phyloP scores from a whole-genome alignment of 2,797 vertebrate genomes.

The Eupleurogrammus muticus region DNA sequence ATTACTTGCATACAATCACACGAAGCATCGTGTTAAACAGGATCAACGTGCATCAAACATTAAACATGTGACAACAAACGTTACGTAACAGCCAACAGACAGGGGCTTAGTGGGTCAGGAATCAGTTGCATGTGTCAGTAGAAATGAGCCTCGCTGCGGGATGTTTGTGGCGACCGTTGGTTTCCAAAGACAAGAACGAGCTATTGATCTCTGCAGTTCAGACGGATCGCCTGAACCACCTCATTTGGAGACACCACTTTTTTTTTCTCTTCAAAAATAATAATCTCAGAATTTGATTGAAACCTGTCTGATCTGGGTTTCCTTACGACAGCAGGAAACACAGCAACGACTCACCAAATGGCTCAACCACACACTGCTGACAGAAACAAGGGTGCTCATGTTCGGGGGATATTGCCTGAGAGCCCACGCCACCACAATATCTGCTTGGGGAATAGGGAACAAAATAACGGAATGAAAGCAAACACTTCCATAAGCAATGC shows the following conservation, averaged over 20 bases:
- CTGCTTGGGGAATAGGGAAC: constrained; percentile 30
- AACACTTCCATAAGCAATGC: constrained; percentile 84
- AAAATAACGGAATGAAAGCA: constrained; percentile 65
- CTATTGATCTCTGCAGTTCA: background rate
- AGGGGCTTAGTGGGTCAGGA: too few species aligned
- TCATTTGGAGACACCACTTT: background rate
- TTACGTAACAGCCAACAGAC: too few species aligned
- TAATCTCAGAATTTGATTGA: background rate
- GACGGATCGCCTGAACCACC: background rate
- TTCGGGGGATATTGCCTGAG: constrained; percentile 38
- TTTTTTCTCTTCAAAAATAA: background rate
- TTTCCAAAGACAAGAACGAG: background rate
- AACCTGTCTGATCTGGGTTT: background rate
- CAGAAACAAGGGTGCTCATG: constrained; percentile 30
- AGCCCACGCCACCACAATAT: constrained; percentile 32
- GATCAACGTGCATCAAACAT: too few species aligned
- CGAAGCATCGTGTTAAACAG: too few species aligned
- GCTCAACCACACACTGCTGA: constrained; percentile 1
- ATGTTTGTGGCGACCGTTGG: background rate
- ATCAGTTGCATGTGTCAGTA: background rate
- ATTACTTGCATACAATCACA: too few species aligned
- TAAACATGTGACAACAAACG: too few species aligned
- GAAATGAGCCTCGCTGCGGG: background rate
- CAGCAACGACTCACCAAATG: constrained; percentile 4
- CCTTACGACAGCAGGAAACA: background rate